Evolutionary conservation across 1,140 invertebrate species (phyloP), one percentile per base, ranked within the genome.

Genomic region (Chrysoperla carnea): DNA sequence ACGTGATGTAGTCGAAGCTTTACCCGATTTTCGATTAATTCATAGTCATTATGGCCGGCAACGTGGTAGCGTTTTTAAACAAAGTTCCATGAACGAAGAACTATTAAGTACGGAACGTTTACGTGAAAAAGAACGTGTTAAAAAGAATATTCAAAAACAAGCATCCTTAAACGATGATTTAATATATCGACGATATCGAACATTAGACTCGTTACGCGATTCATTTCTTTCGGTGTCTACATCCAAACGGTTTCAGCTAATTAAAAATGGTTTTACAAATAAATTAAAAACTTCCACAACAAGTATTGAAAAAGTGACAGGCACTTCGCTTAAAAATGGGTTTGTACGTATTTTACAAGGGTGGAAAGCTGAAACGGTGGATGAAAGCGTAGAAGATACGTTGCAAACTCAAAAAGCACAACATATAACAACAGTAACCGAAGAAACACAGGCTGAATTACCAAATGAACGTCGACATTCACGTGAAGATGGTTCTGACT

Each of bases 11-110:
- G 67, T 72, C 12, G 72, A 69, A 54, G 66, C 67, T 52, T 59
- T 73, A 52, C 71, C 73, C 33, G 73, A 74, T 49, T 73, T 72
- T 46, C 72, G 72, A 61, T 33, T 33, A 33, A 58, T 64, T 42
- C 62, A 65, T 37, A 60, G 61, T 7, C 55, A 58, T 35, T 57
- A 29, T 43, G 56, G 43, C 42, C 59, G 43, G 54, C 63, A 15
- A 67, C 67, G 69, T 45, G 70, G 72, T 15, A 72, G 69, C 33
- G 75, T 87, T 11, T 71, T 83, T 42, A 90, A 91, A 53, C 87
- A 91, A 54, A 81, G 78, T 44, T 90, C 85, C 1, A 69, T 91
- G 46, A 90, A 90, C 56, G 87, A 91, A 58, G 85, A 90, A 55
- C 63, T 89, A 6, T 87, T 90, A 76, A 84, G 81, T 1, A 73